Base-by-base conservation (phyloP, 2,113 vertebrate species). In the Ariopsis seemanni region DNA sequence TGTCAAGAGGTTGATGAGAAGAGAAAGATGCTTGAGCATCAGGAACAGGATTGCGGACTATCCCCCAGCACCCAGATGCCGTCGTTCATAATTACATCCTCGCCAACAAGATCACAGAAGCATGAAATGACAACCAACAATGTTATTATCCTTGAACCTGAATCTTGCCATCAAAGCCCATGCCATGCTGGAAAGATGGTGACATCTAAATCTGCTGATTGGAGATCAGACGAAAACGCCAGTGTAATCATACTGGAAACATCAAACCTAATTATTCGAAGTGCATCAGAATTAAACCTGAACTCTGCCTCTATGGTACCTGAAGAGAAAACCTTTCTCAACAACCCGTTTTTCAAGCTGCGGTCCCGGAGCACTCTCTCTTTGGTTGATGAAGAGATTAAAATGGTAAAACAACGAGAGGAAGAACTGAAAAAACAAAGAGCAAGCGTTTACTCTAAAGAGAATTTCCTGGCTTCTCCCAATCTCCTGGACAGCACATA, bases 341-440 rank as follows among this genome's bases (percentile, higher is more conserved):
- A 93, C 88, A 96, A 96, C 88, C 96, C 96, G 0, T 96, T 96
- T 90, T 96, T 96, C 91, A 96, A 96, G 85, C 91, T 96, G 85
- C 93, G 95, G 10, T 96, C 96, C 30, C 93, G 95, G 88, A 95
- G 95, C 90, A 81, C 94, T 15, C 91, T 95, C 34, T 96, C 96
- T 1, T 90, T 96, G 69, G 94, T 96, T 50, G 95, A 96, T 84
- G 94, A 95, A 85, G 96, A 96, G 91, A 96, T 96, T 25, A 94
- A 93, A 84, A 90, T 94, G 90, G 94, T 95, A 14, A 95, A 93
- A 82, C 93, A 95, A 84, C 91, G 96, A 69, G 96, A 96, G 84
- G 95, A 96, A 5, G 96, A 96, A 86, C 92, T 96, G 5, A 94
- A 78, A 69, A 94, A 91, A 85, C 94, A 96, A 90, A 93, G 95